Evolutionary conservation across 2,888 invertebrate genomes (phyloP), one percentile per base, ranked within the genome.

Genomic region (Gonocerus acuteangulatus): DNA sequence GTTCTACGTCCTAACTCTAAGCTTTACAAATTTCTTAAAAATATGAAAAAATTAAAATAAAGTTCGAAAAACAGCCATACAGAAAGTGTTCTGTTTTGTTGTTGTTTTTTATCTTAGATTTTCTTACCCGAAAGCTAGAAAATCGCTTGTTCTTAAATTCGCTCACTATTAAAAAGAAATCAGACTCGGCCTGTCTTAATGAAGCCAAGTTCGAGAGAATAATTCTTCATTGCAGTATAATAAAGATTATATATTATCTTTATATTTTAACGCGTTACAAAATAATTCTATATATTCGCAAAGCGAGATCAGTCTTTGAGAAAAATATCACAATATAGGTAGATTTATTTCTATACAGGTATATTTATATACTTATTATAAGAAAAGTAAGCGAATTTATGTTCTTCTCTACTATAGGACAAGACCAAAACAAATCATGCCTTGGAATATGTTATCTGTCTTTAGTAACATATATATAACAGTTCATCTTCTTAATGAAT

Each of bases 221-320:
- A 34, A 34, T 51, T 49, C 13, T 32, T 51, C 34, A 51, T 51
- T 34, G 51, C 34, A 51, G 51, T 51, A 51, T 51, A 23, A 27
- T 27, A 27, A 27, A 27, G 27, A 27, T 27, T 6, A 27, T 27
- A 27, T 27, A 27, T 9, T 51, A 42, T 13, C 16, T 42, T 19
- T 34, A 32, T 51, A 19, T 34, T 34, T 34, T 34, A 36, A 27
- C 19, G 15, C 19, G 34, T 32, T 51, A 51, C 51, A 51, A 51
- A 51, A 51, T 51, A 51, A 51, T 32, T 51, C 51, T 51, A 51
- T 51, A 51, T 51, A 51, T 51, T 51, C 51, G 63, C 63, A 57
- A 56, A 63, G 59, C 62, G 65, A 64, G 63, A 69, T 77, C 77
- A 77, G 77, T 77, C 77, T 77, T 73, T 74, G 74, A 74, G 75